Evolutionary conservation across 2,888 invertebrate genomes (phyloP), one percentile per base, ranked within the genome.

Genomic region (Encarsia formosa): DNA sequence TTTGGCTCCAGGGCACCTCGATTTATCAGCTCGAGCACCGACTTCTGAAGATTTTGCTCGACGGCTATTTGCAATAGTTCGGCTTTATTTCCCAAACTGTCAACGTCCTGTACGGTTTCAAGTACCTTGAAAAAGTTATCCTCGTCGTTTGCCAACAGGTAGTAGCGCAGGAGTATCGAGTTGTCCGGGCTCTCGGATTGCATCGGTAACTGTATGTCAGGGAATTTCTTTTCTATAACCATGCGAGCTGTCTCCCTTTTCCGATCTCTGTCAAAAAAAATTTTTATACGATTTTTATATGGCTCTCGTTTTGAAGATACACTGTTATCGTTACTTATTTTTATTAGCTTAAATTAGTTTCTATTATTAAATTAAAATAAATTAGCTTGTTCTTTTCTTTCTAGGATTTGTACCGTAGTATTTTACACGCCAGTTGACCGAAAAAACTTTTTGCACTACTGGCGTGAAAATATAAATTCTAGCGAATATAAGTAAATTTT

Each of bases 71-170:
- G 78, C 24, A 81, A 61, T 65, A 81, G 70, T 22, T 74, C 71
- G 2, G 77, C 77, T 45, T 76, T 77, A 57, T 78, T 77, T 19
- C 61, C 53, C 18, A 74, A 68, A 40, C 79, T 77, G 19, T 79
- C 78, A 56, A 76, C 74, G 50, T 73, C 72, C 35, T 80, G 8
- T 2, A 18, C n/a, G 32, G 15, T 11, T 3, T 69, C 69, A 29
- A 81, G 77, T 58, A 78, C 77, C 26, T 76, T 72, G 11, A 80
- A 63, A 63, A 85, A 85, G 45, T 77, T 78, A 2, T 75, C 75
- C 67, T 84, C 83, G 49, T 84, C 82, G 37, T 79, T 79, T 59
- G 79, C 76, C 38, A 75, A 77, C 13, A 85, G 64, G 57, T 77
- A 76, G 2, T 77, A 76, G 59, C 80, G 76, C 26, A 85, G 66